Evolutionary conservation across 1,140 invertebrate species (phyloP).

Genomic region (Notospermus geniculatus): DNA sequence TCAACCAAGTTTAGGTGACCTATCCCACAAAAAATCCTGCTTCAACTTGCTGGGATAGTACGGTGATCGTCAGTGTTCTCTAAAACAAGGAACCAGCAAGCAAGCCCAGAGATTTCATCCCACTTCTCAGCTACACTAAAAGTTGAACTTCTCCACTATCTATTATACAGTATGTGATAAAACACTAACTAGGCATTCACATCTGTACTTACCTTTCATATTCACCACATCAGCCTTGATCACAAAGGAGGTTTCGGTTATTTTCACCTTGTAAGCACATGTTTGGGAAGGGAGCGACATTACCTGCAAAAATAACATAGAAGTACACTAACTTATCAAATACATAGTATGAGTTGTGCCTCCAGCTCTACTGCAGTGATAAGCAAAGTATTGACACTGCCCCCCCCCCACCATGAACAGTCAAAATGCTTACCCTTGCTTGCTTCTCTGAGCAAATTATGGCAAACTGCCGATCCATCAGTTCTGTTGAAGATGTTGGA

Average conservation of each 20-base stretch:
- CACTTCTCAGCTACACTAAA: no score
- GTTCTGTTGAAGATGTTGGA: slow-evolving; percentile 64
- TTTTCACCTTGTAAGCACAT: slow-evolving; percentile 62
- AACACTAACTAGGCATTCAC: slow-evolving; percentile 1
- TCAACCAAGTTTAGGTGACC: no score
- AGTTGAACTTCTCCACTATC: neutral
- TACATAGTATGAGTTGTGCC: no score
- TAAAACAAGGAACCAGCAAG: no score
- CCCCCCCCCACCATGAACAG: neutral
- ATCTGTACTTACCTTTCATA: slow-evolving; percentile 72
- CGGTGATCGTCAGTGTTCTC: no score
- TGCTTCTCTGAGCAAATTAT: slow-evolving; percentile 93
- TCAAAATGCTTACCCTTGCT: slow-evolving; percentile 71
- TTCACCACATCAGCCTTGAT: slow-evolving; percentile 91
- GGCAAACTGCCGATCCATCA: slow-evolving; percentile 84
- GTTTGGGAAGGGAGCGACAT: slow-evolving; percentile 87
- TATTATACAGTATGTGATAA: neutral
- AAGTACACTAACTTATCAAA: no score
- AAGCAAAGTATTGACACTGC: no score
- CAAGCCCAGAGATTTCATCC: no score
- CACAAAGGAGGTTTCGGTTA: slow-evolving; percentile 80
- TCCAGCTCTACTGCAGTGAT: no score
- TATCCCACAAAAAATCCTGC: no score
- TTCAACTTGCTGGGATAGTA: no score
- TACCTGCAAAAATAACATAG: slow-evolving; percentile 35